Conservation (phyloP, 2,888 invertebrate species). For the Megamerina dolium region DNA sequence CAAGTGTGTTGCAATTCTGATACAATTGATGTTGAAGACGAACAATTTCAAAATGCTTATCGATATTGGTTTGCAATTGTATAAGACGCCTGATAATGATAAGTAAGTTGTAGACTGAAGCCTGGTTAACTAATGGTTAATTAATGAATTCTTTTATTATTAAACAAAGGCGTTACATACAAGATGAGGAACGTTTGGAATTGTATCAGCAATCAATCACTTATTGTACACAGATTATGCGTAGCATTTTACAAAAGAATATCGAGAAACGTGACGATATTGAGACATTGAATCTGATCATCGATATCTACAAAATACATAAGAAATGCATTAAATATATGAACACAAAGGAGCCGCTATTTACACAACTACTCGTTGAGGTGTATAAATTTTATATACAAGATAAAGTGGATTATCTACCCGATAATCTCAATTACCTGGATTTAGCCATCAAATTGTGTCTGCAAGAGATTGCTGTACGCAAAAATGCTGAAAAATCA, state of each 20-base stretch:
- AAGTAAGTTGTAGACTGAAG: slow-evolving; percentile 61
- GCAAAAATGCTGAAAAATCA: slow-evolving; percentile 53
- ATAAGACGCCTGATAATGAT: slow-evolving; percentile 75
- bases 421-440: slow-evolving; percentile 58
- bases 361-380: slow-evolving; percentile 62
- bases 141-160: background rate
- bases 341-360: slow-evolving; percentile 51
- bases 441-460: slow-evolving; percentile 68
- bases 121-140: background rate
- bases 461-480: slow-evolving; percentile 56
- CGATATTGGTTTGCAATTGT: slow-evolving; percentile 72
- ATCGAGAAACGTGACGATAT: slow-evolving; percentile 52
- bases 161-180: slow-evolving; percentile 73
- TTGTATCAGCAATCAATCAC: slow-evolving; percentile 73
- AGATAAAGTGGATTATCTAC: slow-evolving; percentile 53
- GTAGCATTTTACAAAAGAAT: slow-evolving; percentile 57
- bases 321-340: slow-evolving; percentile 62
- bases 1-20: slow-evolving; percentile 71
- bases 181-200: slow-evolving; percentile 77
- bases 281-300: slow-evolving; percentile 52
- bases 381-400: slow-evolving; percentile 62
- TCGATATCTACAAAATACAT: slow-evolving; percentile 63
- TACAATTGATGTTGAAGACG: slow-evolving; percentile 73
- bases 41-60: slow-evolving; percentile 75
- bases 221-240: slow-evolving; percentile 64